Evolutionary conservation across 2,113 vertebrate genomes (phyloP), one percentile per base, ranked within the genome.

Genomic region (Numida meleagris): DNA sequence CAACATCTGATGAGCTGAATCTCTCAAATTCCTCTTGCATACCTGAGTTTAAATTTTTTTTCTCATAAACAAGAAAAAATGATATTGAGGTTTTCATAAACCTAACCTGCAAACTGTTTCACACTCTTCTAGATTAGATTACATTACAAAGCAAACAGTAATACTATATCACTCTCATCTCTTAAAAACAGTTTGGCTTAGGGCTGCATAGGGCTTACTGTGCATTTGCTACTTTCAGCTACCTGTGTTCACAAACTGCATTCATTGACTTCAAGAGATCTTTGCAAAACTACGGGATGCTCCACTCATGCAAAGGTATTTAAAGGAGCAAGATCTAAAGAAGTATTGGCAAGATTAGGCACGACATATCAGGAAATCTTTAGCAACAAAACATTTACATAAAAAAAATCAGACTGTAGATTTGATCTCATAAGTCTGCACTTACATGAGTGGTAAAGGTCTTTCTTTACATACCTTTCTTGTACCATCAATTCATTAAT

Each of bases 141-240:
- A 62, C 77, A 70, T 89, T 46, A 71, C 27, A 95, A 59, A 93
- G 65, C 25, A 91, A 90, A 93, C 43, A 85, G 40, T 18, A 84
- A 82, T 36, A 53, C 40, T 70, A 43, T 4, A 59, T 27, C 34
- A 53, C 46, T 86, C 29, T 86, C 31, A 10, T 31, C 33, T 79
- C 72, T 86, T 68, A 89, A 88, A 80, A 59, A 77, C 50, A 53
- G 72, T 17, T 36, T 0, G 1, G 36, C 29, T 75, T 31, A 73
- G 3, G 0, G n/a, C 40, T 34, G 12, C 6, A n/a, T 43, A 81
- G 57, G 46, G 70, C 40, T 78, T n/a, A 43, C 29, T 42, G 21
- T 6, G 23, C 16, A 38, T 59, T 59, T 46, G 29, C 25, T 51
- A 43, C 81, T 70, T 73, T 62, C 55, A 70, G 79, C 87, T 72